These are phyloP conservation scores for Colossoma macropomum DNA, from an alignment of 2,113 vertebrate species.

Conservation along the genomic window DNA sequence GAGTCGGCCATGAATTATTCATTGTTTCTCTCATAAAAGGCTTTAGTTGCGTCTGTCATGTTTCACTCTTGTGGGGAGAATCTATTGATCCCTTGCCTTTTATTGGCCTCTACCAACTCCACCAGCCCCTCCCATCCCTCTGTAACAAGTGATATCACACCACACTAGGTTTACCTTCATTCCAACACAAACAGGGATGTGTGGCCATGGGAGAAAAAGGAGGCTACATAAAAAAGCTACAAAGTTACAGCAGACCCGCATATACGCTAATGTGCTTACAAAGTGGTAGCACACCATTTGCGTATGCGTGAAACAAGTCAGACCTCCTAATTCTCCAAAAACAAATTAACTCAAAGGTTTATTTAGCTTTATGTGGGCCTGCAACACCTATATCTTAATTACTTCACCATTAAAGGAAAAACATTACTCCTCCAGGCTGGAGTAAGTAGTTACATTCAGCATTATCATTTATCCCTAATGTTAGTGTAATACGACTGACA, in stretches of 20 bases:
- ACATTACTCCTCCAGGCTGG: conserved; percentile 26
- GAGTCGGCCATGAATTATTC: conserved; percentile 78
- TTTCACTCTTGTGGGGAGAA: conserved; percentile 77
- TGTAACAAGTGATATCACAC: conserved; percentile 74
- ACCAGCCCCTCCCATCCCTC: conserved; percentile 8
- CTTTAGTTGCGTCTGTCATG: conserved; percentile 81
- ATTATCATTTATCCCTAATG: conserved; percentile 70
- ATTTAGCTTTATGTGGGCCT: conserved; percentile 12
- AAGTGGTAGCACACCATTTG: conserved; percentile 54
- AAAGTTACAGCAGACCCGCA: conserved; percentile 28
- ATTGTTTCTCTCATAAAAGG: conserved; percentile 80
- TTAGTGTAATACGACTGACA: conserved; percentile 68
- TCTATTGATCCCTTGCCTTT: conserved; percentile 78
- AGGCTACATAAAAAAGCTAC: conserved; percentile 31
- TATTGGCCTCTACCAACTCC: conserved; percentile 39
- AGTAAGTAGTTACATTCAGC: conserved; percentile 21
- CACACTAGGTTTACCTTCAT: conserved; percentile 65
- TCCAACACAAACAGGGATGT: conserved; percentile 62
- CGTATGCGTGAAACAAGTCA: conserved; percentile 46
- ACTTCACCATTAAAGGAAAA: conserved; percentile 17
- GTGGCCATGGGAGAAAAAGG: conserved; percentile 44
- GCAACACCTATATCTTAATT: conserved; percentile 38
- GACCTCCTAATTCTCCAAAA: conserved; percentile 17
- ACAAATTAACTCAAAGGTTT: conserved; percentile 25
- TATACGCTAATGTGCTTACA: neutral